Conservation (phyloP, 1,140 invertebrate genomes). For the Leptonema lineaticorne region DNA sequence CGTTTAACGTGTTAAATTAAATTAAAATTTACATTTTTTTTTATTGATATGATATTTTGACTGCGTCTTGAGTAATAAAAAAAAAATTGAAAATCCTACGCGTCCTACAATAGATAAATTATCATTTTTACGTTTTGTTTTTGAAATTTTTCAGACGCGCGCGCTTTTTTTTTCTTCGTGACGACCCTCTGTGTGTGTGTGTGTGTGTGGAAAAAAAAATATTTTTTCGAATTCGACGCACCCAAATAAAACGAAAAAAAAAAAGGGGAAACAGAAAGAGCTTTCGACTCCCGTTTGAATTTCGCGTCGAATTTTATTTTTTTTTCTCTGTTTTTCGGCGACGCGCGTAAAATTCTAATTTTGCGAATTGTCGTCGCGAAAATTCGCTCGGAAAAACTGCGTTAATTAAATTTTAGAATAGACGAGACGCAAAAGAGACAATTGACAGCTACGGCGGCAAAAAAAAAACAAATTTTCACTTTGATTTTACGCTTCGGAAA, state of each 20-base stretch:
- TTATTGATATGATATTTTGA: conserved; percentile 14
- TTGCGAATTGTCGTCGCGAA: neutral
- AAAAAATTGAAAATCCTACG: neutral
- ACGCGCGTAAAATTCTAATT: neutral
- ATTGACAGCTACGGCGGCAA: too few species aligned
- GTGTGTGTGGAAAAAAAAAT: too few species aligned
- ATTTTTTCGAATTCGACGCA: too few species aligned
- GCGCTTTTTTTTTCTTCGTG: too few species aligned
- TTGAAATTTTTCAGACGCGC: neutral
- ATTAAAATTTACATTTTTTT: neutral
- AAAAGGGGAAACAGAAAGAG: too few species aligned
- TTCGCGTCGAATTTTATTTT: too few species aligned
- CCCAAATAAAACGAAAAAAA: too few species aligned
- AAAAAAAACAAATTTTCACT: too few species aligned
- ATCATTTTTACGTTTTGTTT: conserved; percentile 4
- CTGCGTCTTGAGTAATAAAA: neutral
- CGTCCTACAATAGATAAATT: neutral
- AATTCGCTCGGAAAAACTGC: neutral
- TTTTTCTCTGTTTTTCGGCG: neutral
- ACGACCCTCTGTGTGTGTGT: too few species aligned
- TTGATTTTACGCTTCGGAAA: too few species aligned
- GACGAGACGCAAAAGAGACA: conserved; percentile 1
- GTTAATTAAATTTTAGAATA: conserved; percentile 10
- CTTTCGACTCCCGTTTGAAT: too few species aligned
- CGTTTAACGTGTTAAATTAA: too few species aligned